A percentile compares a stretch with the other conserved stretches of the same genome.
Evolutionary conservation across 1,140 invertebrate genomes (phyloP).

Genomic region (Anthonomus grandis): DNA sequence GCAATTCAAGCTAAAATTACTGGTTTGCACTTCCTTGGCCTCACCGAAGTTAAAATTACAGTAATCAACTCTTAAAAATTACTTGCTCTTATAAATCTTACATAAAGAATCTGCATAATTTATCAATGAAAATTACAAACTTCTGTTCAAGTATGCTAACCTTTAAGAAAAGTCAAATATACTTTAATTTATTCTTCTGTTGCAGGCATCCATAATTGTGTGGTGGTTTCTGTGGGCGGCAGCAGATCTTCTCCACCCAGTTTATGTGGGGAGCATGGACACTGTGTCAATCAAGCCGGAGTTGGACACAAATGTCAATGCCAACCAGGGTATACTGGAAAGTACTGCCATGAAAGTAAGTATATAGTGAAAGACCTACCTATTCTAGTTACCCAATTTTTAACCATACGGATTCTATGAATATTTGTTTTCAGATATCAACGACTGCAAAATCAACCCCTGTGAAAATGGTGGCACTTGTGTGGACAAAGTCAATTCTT

Average conservation of each 20-base stretch:
- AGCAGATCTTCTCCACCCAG: slow-evolving; percentile 45
- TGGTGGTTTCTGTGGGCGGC: slow-evolving; percentile 50
- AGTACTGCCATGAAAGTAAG: slow-evolving; percentile 71
- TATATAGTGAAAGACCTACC: slow-evolving; percentile 23
- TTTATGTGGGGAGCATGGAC: slow-evolving; percentile 74
- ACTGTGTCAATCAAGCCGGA: slow-evolving; percentile 63
- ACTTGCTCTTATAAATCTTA: too few relatives aligned
- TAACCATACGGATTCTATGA: too few relatives aligned
- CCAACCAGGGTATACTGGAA: slow-evolving; percentile 71
- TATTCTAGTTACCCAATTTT: not conserved
- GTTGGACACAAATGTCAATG: slow-evolving; percentile 70
- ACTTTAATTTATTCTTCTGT: not conserved
- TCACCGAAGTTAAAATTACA: not conserved
- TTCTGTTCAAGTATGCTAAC: too few relatives aligned
- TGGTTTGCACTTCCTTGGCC: too few relatives aligned
- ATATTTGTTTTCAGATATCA: slow-evolving; percentile 55
- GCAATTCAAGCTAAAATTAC: too few relatives aligned
- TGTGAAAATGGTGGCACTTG: slow-evolving; percentile 74
- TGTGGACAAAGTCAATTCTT: slow-evolving; percentile 71
- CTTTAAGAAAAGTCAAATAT: not conserved
- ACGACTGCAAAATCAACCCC: slow-evolving; percentile 68
- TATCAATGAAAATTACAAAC: too few relatives aligned
- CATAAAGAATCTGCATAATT: too few relatives aligned
- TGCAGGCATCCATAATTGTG: slow-evolving; percentile 53
- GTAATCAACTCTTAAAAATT: not conserved